Base-by-base conservation (phyloP, 2,797 vertebrate genomes). In the Megaceryle alcyon region DNA sequence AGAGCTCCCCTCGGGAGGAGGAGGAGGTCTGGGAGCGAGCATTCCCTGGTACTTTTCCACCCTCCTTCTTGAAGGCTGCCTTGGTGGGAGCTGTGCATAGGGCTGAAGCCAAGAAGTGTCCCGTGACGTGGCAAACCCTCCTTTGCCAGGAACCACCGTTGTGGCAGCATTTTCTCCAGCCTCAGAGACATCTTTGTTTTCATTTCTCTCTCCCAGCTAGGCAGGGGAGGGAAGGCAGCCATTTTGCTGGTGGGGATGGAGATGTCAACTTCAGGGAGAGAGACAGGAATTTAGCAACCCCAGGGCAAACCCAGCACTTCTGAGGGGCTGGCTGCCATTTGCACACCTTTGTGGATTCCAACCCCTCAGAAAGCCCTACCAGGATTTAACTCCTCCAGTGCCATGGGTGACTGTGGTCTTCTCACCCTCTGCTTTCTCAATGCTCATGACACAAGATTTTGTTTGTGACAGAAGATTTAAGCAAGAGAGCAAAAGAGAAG, bases 221-320 rank as follows among this genome's bases (percentile, higher is more conserved):
- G 82, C 69, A 94, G 88, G 54, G 84, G 60, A 92, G 90, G 90
- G 95, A 94, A 96, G 53, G 68, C 68, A 88, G 64, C 75, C 83
- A 85, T 25, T 21, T 31, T 76, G 76, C 81, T 65, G 19, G 8
- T 75, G 18, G 63, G 73, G 75, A 91, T 86, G 73, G 94, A 92
- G 91, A 90, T 84, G 85, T 93, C 96, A 96, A 6, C 61, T 94
- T 72, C 78, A n/a, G 19, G 53, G 91, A 82, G 92, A 92, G 87
- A 82, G 46, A 54, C 88, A 96, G 96, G 97, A 97, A 97, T 97
- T 97, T 97, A 97, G 92, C 97, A 97, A 78, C 41, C 37, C n/a
- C 76, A 26, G 79, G 49, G 63, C 63, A 97, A 96, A 96, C 76
- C 61, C 94, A 57, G 75, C 51, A 88, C 59, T 81, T 84, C 63